Base-by-base conservation (phyloP, 2,113 vertebrate genomes). In the Thryonomys swinderianus region DNA sequence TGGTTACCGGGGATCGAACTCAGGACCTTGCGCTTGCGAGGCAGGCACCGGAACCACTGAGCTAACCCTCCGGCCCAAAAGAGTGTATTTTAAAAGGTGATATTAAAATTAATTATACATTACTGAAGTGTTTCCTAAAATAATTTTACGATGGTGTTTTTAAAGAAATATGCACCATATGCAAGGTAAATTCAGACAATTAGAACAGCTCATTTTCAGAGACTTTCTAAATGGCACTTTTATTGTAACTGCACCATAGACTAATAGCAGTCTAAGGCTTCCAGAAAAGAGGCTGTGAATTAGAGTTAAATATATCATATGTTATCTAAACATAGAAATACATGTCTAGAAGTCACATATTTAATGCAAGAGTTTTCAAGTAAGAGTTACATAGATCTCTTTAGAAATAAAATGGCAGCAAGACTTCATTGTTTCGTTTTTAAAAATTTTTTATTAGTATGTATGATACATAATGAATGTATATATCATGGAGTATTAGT, bases 51-150 rank as follows among this genome's bases (percentile, higher is more conserved):
- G n/a, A n/a, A n/a, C n/a, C n/a, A n/a, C n/a, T n/a, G n/a, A n/a
- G n/a, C n/a, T n/a, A n/a, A n/a, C n/a, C n/a, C n/a, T n/a, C n/a
- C n/a, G n/a, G n/a, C n/a, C n/a, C n/a, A n/a, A n/a, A n/a, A n/a
- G n/a, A n/a, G n/a, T n/a, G n/a, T n/a, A n/a, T n/a, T n/a, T n/a
- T n/a, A n/a, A n/a, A n/a, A n/a, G n/a, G n/a, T n/a, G n/a, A n/a
- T n/a, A n/a, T n/a, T 61, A 95, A 90, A 91, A 0, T 37, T 3
- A 14, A 12, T 48, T 45, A 90, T 4, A 32, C 55, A 90, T 64
- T 83, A 42, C 34, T 88, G 87, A 85, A 55, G 45, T 37, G 48
- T n/a, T 84, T 88, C 18, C 37, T 69, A 64, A 94, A 79, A 71
- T 55, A 79, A 79, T 76, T 66, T 61, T 17, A 74, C 73, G 32